These are phyloP conservation scores for Phocoena phocoena DNA, from an alignment of 2,113 vertebrate species.

Conservation along the genomic window DNA sequence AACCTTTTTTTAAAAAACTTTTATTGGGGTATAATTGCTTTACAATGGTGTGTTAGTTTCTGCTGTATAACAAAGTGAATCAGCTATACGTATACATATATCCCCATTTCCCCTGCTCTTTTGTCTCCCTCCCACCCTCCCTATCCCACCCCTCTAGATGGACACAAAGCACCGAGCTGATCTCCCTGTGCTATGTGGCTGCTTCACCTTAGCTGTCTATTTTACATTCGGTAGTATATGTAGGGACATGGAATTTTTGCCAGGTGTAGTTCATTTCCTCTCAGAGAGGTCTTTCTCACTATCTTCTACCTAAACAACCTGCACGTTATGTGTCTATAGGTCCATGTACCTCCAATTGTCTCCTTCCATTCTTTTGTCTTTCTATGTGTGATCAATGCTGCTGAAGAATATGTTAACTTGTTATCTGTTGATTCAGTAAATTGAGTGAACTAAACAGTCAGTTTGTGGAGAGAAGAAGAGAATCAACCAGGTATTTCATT, in stretches of 20 bases:
- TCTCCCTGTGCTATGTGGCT: too few species aligned
- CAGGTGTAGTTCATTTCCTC: not conserved
- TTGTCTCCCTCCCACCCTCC: too few species aligned
- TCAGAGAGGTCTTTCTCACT: not conserved
- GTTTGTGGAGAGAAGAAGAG: not conserved
- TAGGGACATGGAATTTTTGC: not conserved
- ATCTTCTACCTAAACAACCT: not conserved
- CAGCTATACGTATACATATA: too few species aligned
- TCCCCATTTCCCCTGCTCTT: too few species aligned
- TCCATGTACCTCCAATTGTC: not conserved
- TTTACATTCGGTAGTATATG: too few species aligned
- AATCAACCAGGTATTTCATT: not conserved
- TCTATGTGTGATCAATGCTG: not conserved
- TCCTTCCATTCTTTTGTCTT: not conserved
- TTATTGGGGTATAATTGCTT: too few species aligned
- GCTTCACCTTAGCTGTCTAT: too few species aligned
- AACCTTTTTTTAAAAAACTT: too few species aligned
- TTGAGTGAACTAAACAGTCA: slow-evolving; percentile 2
- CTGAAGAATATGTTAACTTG: not conserved
- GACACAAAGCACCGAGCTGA: too few species aligned
- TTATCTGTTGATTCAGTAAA: not conserved
- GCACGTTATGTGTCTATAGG: not conserved
- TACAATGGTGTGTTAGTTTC: too few species aligned
- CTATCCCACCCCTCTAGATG: too few species aligned
- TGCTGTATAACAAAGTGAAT: too few species aligned